A percentile compares a stretch with the other conserved stretches of the same genome.
Evolutionary conservation across 1,140 invertebrate species (phyloP).

Genomic region (Andricus grossulariae): DNA sequence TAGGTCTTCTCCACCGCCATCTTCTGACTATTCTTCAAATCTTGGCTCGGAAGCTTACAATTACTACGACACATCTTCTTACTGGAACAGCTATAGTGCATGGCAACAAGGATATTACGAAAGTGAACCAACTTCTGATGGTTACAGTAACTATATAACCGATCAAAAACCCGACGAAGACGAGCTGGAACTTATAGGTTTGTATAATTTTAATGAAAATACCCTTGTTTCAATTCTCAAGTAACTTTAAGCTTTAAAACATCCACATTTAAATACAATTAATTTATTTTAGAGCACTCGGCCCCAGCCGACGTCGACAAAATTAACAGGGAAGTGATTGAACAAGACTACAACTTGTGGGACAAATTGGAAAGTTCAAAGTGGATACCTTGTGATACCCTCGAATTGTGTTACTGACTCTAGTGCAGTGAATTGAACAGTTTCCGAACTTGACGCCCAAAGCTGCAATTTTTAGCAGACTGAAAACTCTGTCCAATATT

Average conservation of each 20-base stretch:
- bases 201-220: conserved; percentile 41
- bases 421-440: background rate
- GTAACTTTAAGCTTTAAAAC: background rate
- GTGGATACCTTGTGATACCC: conserved; percentile 82
- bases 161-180: conserved; percentile 76
- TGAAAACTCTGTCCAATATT: background rate
- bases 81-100: conserved; percentile 74
- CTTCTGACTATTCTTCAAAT: conserved; percentile 69
- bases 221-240: background rate
- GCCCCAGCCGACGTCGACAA: conserved; percentile 83
- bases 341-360: conserved; percentile 85
- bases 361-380: conserved; percentile 88
- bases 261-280: background rate
- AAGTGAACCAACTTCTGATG: conserved; percentile 72
- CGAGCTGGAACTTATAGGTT: conserved; percentile 81
- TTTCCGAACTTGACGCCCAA: background rate
- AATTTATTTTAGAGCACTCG: conserved; percentile 82
- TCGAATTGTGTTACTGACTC: conserved; percentile 76
- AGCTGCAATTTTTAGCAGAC: conserved; percentile 17
- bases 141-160: conserved; percentile 68
- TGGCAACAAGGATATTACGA: conserved; percentile 75
- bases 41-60: conserved; percentile 72
- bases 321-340: conserved; percentile 83
- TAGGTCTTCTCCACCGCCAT: conserved; percentile 68
- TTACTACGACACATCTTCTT: conserved; percentile 74